Evolutionary conservation across 2,888 invertebrate species (phyloP).

Genomic region (Rhabditophanes sp.): DNA sequence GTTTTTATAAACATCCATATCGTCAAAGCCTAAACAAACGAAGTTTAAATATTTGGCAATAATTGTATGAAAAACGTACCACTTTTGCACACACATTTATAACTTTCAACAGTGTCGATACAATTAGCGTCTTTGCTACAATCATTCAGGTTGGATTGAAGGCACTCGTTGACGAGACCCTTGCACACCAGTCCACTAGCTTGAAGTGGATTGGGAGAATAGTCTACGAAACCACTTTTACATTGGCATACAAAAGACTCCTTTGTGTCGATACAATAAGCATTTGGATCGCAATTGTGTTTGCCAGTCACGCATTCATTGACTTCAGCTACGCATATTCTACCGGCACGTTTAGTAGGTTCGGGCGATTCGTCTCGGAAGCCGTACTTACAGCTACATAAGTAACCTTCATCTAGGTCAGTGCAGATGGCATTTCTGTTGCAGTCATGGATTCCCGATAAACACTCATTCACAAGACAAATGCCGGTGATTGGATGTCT

Average conservation of each 20-base stretch:
- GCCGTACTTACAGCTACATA: slow-evolving; percentile 31
- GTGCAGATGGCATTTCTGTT: slow-evolving; percentile 20
- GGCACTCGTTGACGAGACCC: slow-evolving; percentile 37
- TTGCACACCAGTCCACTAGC: slow-evolving; percentile 34
- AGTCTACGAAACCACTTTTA: slow-evolving; percentile 42
- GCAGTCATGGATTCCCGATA: slow-evolving; percentile 27
- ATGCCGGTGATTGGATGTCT: slow-evolving; percentile 42
- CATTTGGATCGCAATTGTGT: slow-evolving; percentile 36
- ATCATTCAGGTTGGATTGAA: slow-evolving; percentile 24
- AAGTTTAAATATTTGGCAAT: slow-evolving; percentile 21
- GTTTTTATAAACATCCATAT: slow-evolving; percentile 39
- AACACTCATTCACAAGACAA: slow-evolving; percentile 43
- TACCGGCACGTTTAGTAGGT: slow-evolving; percentile 27
- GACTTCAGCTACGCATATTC: slow-evolving; percentile 34
- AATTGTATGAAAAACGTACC: not conserved
- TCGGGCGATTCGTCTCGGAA: slow-evolving; percentile 37
- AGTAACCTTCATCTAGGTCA: slow-evolving; percentile 31
- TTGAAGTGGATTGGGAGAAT: slow-evolving; percentile 40
- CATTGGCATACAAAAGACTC: slow-evolving; percentile 40
- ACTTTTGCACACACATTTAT: slow-evolving; percentile 21
- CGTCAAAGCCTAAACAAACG: slow-evolving; percentile 35
- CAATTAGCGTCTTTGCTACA: slow-evolving; percentile 39
- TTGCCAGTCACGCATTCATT: slow-evolving; percentile 38
- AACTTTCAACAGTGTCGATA: slow-evolving; percentile 37
- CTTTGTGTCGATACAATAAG: slow-evolving; percentile 47